phyloP scores from a whole-genome alignment of 2,797 vertebrate genomes.

The Melanotaenia maccullochi region DNA sequence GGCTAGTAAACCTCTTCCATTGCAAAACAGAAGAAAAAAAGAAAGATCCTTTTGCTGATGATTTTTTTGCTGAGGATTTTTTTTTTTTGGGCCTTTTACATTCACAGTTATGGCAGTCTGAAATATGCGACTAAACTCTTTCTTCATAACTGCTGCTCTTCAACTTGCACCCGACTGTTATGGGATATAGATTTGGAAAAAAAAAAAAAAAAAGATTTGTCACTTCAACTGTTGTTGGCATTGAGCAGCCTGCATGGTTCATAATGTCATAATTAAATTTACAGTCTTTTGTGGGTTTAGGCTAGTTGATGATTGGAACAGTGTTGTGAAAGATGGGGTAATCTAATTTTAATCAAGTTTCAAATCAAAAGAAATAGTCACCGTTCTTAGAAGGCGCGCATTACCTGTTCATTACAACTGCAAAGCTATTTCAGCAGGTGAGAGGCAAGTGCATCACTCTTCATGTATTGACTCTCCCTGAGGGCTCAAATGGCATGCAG shows the following conservation, averaged over 20 bases:
- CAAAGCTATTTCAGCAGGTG: conserved; percentile 73
- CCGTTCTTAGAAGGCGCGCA: conserved; percentile 60
- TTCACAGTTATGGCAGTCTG: conserved; percentile 76
- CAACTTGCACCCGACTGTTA: conserved; percentile 84
- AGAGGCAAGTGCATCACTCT: conserved; percentile 75
- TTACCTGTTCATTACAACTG: conserved; percentile 69
- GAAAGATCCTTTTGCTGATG: conserved; percentile 61
- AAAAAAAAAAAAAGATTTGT: conserved; percentile 54
- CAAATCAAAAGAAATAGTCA: conserved; percentile 69
- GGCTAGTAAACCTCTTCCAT: conserved; percentile 83
- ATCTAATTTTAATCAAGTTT: conserved; percentile 61
- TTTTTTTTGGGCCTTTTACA: conserved; percentile 62
- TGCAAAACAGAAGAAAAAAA: conserved; percentile 74
- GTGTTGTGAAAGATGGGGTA: conserved; percentile 59
- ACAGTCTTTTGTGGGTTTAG: conserved; percentile 41
- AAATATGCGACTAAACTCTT: conserved; percentile 78
- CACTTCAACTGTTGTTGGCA: conserved; percentile 67
- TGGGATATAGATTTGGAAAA: conserved; percentile 65
- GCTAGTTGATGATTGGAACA: conserved; percentile 71
- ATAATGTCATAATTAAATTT: conserved; percentile 63
- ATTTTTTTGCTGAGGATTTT: conserved; percentile 55
- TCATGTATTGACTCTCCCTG: conserved; percentile 69
- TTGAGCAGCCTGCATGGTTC: conserved; percentile 57
- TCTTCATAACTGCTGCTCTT: conserved; percentile 80
- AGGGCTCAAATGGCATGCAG: conserved; percentile 71